Conservation (phyloP, 2,888 invertebrate species). For the Eugnorisma glareosa region DNA sequence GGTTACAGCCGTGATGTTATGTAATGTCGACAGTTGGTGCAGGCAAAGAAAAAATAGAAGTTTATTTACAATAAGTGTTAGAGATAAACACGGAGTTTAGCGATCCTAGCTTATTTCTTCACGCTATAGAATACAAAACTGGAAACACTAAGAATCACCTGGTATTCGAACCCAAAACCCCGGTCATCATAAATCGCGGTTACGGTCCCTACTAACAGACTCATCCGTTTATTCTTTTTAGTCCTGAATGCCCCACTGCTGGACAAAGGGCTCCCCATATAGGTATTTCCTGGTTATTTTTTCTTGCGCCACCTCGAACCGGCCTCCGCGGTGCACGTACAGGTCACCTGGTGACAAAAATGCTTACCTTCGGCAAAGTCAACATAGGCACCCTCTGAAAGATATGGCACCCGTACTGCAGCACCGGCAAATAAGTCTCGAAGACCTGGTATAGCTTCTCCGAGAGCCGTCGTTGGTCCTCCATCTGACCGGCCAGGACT, state of each 20-base stretch:
- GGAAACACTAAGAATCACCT: not conserved
- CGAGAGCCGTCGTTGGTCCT: conserved; percentile 85
- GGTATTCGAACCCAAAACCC: not conserved
- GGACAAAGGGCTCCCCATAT: not conserved
- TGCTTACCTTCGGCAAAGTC: conserved; percentile 94
- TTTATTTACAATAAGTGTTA: too few species aligned
- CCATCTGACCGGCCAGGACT: conserved; percentile 91
- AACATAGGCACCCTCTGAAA: conserved; percentile 96
- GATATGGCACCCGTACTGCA: conserved; percentile 95
- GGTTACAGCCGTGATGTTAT: not conserved
- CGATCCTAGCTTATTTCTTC: not conserved
- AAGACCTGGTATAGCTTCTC: conserved; percentile 96
- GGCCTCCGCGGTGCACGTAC: not conserved
- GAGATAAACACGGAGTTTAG: not conserved
- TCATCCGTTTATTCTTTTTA: not conserved
- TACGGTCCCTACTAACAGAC: not conserved
- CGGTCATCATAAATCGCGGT: not conserved
- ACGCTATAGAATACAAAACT: not conserved
- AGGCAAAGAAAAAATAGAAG: not conserved
- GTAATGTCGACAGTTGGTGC: not conserved
- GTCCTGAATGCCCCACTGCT: not conserved
- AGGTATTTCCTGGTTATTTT: not conserved
- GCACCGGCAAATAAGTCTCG: conserved; percentile 96
- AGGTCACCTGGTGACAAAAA: not conserved
- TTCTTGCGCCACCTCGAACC: not conserved